phyloP scores from a whole-genome alignment of 2,113 vertebrate genomes.

The Callipepla squamata region DNA sequence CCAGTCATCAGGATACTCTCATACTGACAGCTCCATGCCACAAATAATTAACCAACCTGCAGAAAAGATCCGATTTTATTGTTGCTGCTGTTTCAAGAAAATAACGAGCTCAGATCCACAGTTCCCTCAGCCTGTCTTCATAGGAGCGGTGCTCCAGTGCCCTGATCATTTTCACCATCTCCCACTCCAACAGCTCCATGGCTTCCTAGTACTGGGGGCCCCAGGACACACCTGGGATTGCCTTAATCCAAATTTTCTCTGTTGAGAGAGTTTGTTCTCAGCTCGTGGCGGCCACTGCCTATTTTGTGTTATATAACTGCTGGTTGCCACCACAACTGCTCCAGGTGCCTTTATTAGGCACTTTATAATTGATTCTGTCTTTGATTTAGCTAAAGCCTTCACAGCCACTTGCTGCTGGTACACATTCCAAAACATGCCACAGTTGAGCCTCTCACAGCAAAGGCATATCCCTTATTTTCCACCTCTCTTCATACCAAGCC shows the following conservation, averaged over 20 bases:
- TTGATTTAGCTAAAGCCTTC: not conserved
- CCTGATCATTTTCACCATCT: no score
- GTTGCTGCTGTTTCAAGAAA: no score
- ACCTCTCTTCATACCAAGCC: not conserved
- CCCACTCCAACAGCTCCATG: no score
- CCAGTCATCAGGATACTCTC: no score
- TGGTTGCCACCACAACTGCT: not conserved
- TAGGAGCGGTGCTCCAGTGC: no score
- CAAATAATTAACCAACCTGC: no score
- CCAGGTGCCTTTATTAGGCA: not conserved
- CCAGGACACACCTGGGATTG: no score
- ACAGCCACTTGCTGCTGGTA: not conserved
- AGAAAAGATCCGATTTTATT: no score
- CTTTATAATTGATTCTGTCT: not conserved
- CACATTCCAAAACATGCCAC: not conserved
- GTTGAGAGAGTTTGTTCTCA: not conserved
- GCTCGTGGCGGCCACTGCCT: not conserved
- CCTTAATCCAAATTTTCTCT: not conserved
- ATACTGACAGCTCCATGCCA: no score
- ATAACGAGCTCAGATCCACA: no score
- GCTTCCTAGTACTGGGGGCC: no score
- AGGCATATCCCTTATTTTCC: not conserved
- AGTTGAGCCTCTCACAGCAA: not conserved
- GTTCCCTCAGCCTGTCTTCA: no score
- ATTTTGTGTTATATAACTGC: not conserved